phyloP scores from a whole-genome alignment of 2,113 vertebrate species.

The Anolis carolinensis region DNA sequence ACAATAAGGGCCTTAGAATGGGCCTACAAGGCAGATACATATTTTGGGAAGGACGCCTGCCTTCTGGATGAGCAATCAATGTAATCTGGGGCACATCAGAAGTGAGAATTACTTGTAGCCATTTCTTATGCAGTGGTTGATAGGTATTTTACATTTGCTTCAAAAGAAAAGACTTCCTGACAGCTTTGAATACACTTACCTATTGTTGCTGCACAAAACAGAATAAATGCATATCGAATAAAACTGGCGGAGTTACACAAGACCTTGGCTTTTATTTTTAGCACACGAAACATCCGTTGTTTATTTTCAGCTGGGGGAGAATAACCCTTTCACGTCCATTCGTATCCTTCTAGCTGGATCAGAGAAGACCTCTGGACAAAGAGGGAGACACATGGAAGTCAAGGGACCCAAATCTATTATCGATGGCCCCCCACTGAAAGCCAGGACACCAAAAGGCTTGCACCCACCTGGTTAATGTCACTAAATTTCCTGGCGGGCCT shows the following conservation, averaged over 20 bases:
- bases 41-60: background rate
- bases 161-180: background rate
- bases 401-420: background rate
- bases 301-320: background rate
- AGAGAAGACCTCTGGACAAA: background rate
- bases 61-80: background rate
- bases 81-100: background rate
- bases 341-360: background rate
- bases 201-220: constrained; percentile 12
- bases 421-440: too few species aligned
- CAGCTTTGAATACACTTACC: background rate
- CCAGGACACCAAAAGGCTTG: too few species aligned
- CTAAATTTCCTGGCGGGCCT: too few species aligned
- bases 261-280: background rate
- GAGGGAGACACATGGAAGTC: background rate
- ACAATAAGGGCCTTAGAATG: too few species aligned
- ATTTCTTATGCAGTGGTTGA: background rate
- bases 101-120: background rate
- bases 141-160: constrained; percentile 1
- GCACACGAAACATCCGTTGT: background rate
- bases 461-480: too few species aligned
- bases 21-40: too few species aligned
- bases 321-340: background rate
- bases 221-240: constrained; percentile 27
- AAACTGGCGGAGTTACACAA: background rate